Evolutionary conservation across 2,113 vertebrate species (phyloP).

Genomic region (Brachionichthys hirsutus): DNA sequence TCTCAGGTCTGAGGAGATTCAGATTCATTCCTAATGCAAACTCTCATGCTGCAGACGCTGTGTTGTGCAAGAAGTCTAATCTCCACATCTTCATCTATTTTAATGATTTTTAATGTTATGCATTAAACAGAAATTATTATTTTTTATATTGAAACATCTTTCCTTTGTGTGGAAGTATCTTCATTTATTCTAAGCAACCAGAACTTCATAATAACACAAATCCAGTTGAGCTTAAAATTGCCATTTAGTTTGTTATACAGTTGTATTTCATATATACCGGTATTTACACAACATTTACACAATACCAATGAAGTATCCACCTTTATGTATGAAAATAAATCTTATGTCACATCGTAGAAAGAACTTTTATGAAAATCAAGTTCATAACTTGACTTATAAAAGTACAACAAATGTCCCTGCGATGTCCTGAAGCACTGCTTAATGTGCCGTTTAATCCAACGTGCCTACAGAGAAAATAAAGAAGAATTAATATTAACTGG

Average conservation of each 20-base stretch:
- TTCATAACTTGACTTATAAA: conserved; percentile 28
- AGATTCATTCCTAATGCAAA: conserved; percentile 45
- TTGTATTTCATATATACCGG: conserved; percentile 55
- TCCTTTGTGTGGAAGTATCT: too few relatives aligned
- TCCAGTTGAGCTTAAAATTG: conserved; percentile 21
- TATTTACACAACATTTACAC: conserved; percentile 69
- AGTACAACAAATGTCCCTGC: conserved; percentile 14
- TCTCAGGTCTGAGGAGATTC: conserved; percentile 35
- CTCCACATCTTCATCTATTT: not conserved
- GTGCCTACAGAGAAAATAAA: conserved; percentile 53
- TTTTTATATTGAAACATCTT: too few relatives aligned
- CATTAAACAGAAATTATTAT: too few relatives aligned
- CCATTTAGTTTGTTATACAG: conserved; percentile 54
- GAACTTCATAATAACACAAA: too few relatives aligned
- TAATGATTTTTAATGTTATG: too few relatives aligned
- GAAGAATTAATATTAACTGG: conserved; percentile 5
- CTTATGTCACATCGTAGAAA: conserved; percentile 31
- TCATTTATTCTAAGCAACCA: too few relatives aligned
- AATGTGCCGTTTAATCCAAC: conserved; percentile 61
- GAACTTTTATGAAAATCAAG: conserved; percentile 38
- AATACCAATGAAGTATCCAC: conserved; percentile 24
- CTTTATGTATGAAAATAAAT: conserved; percentile 28
- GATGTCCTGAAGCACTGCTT: conserved; percentile 23
- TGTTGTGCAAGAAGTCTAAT: conserved; percentile 32
- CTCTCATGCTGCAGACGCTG: not conserved